phyloP scores from a whole-genome alignment of 2,113 vertebrate species.

The Xiphias gladius region DNA sequence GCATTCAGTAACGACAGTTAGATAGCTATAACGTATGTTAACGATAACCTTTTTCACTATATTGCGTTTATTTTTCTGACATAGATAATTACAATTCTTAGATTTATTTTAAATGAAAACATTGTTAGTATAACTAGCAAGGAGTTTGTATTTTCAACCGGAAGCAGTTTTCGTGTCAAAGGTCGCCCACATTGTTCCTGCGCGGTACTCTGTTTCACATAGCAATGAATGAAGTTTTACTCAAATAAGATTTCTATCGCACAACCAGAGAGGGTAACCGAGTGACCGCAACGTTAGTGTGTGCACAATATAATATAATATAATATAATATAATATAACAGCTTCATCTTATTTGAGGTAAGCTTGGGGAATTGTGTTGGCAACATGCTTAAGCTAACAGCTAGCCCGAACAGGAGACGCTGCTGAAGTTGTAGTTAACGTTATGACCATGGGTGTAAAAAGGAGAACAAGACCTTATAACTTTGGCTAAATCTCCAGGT shows the following conservation, averaged over 20 bases:
- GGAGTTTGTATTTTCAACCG: slow-evolving; percentile 28
- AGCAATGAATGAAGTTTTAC: slow-evolving; percentile 62
- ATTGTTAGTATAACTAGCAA: background rate
- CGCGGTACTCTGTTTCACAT: slow-evolving; percentile 37
- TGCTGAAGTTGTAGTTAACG: background rate
- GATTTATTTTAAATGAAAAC: background rate
- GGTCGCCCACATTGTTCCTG: slow-evolving; percentile 74
- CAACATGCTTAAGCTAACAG: slow-evolving; percentile 63
- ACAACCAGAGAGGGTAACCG: rapidly evolving
- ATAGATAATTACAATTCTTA: no score
- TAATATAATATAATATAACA: background rate
- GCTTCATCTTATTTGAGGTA: slow-evolving; percentile 47
- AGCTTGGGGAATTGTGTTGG: background rate
- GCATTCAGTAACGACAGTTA: background rate
- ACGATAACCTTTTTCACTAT: background rate
- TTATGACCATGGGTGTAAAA: background rate
- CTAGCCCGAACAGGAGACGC: slow-evolving; percentile 10
- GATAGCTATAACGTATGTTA: background rate
- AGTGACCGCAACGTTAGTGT: background rate
- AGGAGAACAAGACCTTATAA: background rate
- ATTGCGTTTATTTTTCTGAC: no score
- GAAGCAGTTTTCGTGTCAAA: slow-evolving; percentile 69
- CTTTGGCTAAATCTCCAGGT: background rate
- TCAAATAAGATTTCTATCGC: rapidly evolving
- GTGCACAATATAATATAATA: background rate